phyloP scores from a whole-genome alignment of 1,140 invertebrate genomes.

The Prorops nasuta region DNA sequence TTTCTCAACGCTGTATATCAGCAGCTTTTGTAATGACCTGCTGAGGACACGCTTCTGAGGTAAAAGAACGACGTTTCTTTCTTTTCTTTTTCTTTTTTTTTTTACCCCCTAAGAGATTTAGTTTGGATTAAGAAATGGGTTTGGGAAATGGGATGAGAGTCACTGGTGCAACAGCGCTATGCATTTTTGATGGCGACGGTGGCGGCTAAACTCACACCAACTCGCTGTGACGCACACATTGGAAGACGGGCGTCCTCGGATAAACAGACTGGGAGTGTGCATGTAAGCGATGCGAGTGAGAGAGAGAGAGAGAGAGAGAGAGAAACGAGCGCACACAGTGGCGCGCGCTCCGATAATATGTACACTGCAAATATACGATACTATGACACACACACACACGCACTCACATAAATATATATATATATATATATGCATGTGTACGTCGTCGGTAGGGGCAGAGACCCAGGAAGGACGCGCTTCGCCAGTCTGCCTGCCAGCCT shows the following conservation, averaged over 20 bases:
- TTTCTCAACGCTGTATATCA: too few species aligned
- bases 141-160: too few species aligned
- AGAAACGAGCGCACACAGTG: constrained; percentile 14
- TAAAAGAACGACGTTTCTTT: too few species aligned
- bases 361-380: constrained; percentile 50
- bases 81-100: too few species aligned
- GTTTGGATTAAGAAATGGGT: too few species aligned
- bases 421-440: constrained; percentile 17
- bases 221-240: not conserved
- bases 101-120: too few species aligned
- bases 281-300: too few species aligned
- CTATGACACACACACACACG: constrained; percentile 37
- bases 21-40: too few species aligned
- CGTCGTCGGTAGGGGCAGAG: constrained; percentile 47
- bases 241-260: not conserved
- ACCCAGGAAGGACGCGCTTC: constrained; percentile 54
- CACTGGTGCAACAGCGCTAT: constrained; percentile 31
- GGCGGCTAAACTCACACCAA: constrained; percentile 18
- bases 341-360: constrained; percentile 40
- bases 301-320: too few species aligned
- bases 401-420: too few species aligned
- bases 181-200: constrained; percentile 47
- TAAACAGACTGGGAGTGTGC: not conserved
- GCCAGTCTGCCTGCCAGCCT: not conserved
- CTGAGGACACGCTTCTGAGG: too few species aligned